phyloP scores from a whole-genome alignment of 2,888 invertebrate genomes.

The Ormyrus nitidulus region DNA sequence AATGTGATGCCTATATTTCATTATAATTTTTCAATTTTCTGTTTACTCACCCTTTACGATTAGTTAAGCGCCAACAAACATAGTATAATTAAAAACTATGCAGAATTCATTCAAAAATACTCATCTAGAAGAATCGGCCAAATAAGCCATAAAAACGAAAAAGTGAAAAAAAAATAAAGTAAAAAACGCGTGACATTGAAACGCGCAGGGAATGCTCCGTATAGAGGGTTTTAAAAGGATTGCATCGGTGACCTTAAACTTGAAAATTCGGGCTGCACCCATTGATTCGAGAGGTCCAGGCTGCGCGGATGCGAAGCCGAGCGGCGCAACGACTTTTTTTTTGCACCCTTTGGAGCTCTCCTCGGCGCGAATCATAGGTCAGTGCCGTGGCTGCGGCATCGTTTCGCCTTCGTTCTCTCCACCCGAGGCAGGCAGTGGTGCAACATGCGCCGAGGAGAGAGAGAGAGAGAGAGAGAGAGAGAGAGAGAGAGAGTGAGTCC shows the following conservation, averaged over 20 bases:
- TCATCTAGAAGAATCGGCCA: too few relatives aligned
- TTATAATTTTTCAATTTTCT: neutral
- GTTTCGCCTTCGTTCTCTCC: conserved; percentile 3
- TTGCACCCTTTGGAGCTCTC: conserved; percentile 7
- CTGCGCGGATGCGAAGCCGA: neutral
- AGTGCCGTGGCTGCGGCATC: conserved; percentile 25
- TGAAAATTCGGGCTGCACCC: conserved; percentile 19
- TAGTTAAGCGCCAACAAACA: too few relatives aligned
- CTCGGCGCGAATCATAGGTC: conserved; percentile 35
- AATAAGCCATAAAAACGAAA: too few relatives aligned
- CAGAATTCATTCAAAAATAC: too few relatives aligned
- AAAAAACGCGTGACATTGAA: neutral
- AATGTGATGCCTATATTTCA: too few relatives aligned
- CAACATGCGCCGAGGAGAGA: neutral
- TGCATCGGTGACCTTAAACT: conserved; percentile 45
- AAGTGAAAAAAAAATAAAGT: neutral
- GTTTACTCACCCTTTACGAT: neutral
- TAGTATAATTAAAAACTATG: too few relatives aligned
- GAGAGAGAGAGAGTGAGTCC: neutral
- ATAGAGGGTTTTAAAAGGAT: conserved; percentile 10
- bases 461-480: too few relatives aligned
- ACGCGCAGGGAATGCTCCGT: neutral
- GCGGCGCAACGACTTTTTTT: conserved; percentile 3
- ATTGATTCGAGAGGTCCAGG: conserved; percentile 14
- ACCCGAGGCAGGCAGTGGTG: neutral